A percentile compares a stretch with the other conserved stretches of the same genome.
phyloP scores from a whole-genome alignment of 2,888 invertebrate species.

The Sycophila texana region DNA sequence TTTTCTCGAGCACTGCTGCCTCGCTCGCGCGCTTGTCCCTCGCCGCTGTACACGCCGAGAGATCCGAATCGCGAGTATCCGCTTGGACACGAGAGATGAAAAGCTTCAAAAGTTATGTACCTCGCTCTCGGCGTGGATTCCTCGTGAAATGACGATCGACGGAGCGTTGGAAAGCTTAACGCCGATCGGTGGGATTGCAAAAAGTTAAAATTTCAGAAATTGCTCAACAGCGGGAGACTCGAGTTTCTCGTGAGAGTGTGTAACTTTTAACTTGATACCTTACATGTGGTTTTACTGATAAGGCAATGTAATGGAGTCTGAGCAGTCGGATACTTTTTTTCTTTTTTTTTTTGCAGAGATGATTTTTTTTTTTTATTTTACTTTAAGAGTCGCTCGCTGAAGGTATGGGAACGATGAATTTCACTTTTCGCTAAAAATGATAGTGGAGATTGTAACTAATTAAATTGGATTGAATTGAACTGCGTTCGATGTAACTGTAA shows the following conservation, averaged over 20 bases:
- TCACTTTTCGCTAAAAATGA: no score
- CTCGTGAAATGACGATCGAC: conserved; percentile 10
- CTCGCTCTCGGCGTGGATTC: conserved; percentile 10
- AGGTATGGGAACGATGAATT: no score
- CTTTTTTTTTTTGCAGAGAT: no score
- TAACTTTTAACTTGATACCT: no score
- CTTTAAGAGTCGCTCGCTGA: no score
- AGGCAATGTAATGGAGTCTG: no score
- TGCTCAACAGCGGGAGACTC: conserved; percentile 5
- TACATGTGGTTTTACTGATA: no score
- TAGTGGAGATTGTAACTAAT: no score
- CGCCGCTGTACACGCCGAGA: conserved; percentile 9
- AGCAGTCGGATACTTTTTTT: no score
- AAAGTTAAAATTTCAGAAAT: not conserved
- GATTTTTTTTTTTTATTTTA: no score
- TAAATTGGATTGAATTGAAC: no score
- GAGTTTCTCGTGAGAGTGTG: not conserved
- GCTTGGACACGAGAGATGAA: not conserved
- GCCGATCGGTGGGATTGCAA: not conserved
- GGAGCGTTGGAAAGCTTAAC: not conserved
- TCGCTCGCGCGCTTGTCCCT: conserved; percentile 5
- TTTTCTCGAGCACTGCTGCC: conserved; percentile 19
- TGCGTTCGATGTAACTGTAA: no score
- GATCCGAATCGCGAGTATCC: conserved; percentile 23
- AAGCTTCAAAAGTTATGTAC: not conserved